Evolutionary conservation across 2,797 vertebrate species (phyloP).

Genomic region (Merluccius polli): DNA sequence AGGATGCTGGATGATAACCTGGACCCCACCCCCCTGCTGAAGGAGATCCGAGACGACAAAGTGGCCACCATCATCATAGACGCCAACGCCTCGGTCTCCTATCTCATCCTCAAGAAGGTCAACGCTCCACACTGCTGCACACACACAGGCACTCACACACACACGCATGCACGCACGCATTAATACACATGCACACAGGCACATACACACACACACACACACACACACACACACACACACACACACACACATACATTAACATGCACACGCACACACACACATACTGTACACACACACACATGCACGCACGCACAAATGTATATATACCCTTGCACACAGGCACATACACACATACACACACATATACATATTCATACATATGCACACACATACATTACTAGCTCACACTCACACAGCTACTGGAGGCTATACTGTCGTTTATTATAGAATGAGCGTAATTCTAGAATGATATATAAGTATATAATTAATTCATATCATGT

Average conservation of each 20-base stretch:
- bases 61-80: constrained; percentile 93
- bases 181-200: not conserved
- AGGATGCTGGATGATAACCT: constrained; percentile 87
- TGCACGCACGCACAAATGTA: too few relatives aligned
- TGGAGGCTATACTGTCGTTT: not conserved
- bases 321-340: too few relatives aligned
- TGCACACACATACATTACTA: not conserved
- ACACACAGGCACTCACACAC: not conserved
- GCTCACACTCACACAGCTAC: not conserved
- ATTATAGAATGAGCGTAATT: not conserved
- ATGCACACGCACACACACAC: not conserved
- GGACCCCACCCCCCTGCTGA: constrained; percentile 88
- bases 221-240: not conserved
- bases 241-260: not conserved
- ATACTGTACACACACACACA: not conserved
- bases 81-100: constrained; percentile 84
- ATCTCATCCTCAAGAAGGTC: constrained; percentile 71
- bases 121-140: constrained; percentile 19
- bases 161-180: not conserved
- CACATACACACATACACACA: not conserved
- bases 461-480: not conserved
- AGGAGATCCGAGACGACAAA: constrained; percentile 94
- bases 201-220: not conserved
- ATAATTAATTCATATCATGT: not conserved
- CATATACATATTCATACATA: too few relatives aligned